Conservation (phyloP, 2,888 invertebrate species). For the Cephalotes varians region DNA sequence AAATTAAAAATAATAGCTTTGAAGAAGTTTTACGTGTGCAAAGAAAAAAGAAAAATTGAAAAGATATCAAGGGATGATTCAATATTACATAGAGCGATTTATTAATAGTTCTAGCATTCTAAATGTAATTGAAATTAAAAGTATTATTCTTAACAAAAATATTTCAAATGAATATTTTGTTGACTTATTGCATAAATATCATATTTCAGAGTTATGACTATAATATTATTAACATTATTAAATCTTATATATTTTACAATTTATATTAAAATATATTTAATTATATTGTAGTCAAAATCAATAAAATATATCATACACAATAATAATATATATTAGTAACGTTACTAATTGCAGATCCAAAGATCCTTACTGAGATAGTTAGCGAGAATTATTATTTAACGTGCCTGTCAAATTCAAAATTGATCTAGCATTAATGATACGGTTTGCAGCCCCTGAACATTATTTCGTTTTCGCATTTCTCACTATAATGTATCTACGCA, state of each 20-base stretch:
- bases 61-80: background rate
- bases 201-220: background rate
- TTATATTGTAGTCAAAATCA: background rate
- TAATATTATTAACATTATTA: background rate
- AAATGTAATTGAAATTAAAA: background rate
- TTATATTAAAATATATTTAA: slow-evolving; percentile 8
- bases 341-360: slow-evolving; percentile 16
- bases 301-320: background rate
- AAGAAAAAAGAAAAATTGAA: background rate
- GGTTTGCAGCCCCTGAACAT: slow-evolving; percentile 22
- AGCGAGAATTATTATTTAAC: slow-evolving; percentile 14
- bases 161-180: background rate
- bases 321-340: background rate
- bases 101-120: background rate
- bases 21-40: background rate
- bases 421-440: slow-evolving; percentile 30
- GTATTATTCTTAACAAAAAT: background rate
- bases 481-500: slow-evolving; percentile 17
- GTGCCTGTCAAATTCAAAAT: slow-evolving; percentile 18
- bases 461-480: slow-evolving; percentile 39
- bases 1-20: background rate
- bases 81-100: background rate
- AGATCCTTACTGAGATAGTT: slow-evolving; percentile 2
- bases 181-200: background rate
- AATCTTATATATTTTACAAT: background rate